Evolutionary conservation across 2,113 vertebrate genomes (phyloP).

Genomic region (Eurypyga helias): DNA sequence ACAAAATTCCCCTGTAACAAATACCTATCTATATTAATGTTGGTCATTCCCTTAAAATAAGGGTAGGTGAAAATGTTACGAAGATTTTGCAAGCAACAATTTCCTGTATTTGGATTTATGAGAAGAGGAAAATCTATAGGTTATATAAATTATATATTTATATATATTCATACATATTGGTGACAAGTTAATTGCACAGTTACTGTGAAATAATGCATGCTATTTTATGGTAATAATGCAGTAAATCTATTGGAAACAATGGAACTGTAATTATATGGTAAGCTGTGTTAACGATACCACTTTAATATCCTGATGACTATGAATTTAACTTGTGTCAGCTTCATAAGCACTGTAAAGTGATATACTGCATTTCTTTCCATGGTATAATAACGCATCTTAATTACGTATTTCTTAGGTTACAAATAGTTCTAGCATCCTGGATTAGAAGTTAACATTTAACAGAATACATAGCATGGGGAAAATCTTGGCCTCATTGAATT

Average conservation of each 20-base stretch:
- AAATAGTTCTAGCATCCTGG: neutral
- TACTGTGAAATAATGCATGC: constrained; percentile 59
- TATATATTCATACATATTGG: constrained; percentile 54
- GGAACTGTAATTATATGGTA: constrained; percentile 65
- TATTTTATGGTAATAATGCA: constrained; percentile 73
- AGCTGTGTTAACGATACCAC: constrained; percentile 52
- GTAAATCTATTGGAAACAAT: constrained; percentile 70
- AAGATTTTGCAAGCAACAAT: constrained; percentile 32
- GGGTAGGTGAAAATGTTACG: constrained; percentile 7
- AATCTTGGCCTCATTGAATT: neutral
- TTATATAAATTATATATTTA: constrained; percentile 67
- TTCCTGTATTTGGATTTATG: constrained; percentile 46
- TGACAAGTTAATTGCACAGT: constrained; percentile 63
- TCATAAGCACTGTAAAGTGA: neutral
- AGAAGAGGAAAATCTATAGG: constrained; percentile 54
- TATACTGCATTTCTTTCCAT: constrained; percentile 13
- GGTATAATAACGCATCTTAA: neutral
- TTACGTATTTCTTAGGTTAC: neutral
- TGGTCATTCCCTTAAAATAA: constrained; percentile 26
- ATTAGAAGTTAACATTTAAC: neutral
- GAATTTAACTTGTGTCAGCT: constrained; percentile 49
- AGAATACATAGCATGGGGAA: neutral
- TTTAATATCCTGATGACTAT: constrained; percentile 53
- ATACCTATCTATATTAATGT: constrained; percentile 34
- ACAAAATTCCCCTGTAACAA: neutral